Conservation (phyloP, 2,888 invertebrate species). For the Odontocerum albicorne region DNA sequence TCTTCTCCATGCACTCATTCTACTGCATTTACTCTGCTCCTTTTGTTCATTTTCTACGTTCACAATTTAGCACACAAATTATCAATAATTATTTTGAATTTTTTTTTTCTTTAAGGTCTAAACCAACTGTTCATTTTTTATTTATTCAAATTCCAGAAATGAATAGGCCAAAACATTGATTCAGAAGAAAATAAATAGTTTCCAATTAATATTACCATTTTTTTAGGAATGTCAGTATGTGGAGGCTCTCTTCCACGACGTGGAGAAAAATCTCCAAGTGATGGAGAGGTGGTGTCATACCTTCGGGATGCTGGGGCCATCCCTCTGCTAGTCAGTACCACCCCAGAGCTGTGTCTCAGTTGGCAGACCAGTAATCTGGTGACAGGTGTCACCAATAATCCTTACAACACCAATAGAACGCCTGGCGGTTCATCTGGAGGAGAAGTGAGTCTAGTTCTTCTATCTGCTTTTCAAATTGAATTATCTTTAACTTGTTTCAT, state of each 20-base stretch:
- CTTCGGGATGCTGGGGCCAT: conserved; percentile 76
- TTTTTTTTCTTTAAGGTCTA: too few species aligned
- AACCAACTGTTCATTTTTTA: too few species aligned
- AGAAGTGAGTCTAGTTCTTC: conserved; percentile 59
- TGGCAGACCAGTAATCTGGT: conserved; percentile 83
- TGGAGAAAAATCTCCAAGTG: conserved; percentile 56
- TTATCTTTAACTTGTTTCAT: not conserved
- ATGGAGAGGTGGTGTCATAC: conserved; percentile 68
- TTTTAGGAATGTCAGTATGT: conserved; percentile 67
- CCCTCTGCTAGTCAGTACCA: conserved; percentile 79
- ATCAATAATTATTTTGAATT: too few species aligned
- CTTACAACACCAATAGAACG: conserved; percentile 73
- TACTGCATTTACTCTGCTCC: too few species aligned
- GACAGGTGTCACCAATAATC: conserved; percentile 79
- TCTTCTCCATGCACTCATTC: too few species aligned
- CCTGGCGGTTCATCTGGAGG: conserved; percentile 90
- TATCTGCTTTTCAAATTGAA: not conserved
- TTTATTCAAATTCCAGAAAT: too few species aligned
- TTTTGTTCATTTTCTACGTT: too few species aligned
- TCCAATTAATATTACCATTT: too few species aligned
- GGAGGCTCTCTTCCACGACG: conserved; percentile 63
- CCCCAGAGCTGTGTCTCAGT: conserved; percentile 86
- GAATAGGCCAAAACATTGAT: too few species aligned
- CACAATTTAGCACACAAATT: too few species aligned
- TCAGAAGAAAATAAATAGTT: too few species aligned